Percentiles rank a stretch among this genome's conserved stretches.
Evolutionary conservation across 2,113 vertebrate genomes (phyloP).

Genomic region (Rousettus leschenaultii): DNA sequence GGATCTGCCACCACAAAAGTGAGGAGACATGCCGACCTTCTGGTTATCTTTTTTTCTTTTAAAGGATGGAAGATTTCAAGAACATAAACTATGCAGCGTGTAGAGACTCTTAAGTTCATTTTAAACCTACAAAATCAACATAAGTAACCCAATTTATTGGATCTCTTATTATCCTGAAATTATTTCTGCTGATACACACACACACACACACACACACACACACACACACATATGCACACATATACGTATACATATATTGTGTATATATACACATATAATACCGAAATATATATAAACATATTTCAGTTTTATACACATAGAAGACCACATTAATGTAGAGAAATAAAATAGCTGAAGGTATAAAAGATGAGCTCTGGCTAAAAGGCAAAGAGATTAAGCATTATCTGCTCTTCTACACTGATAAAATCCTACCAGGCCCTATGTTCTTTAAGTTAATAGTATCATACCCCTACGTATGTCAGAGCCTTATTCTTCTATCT

Average conservation of each 20-base stretch:
- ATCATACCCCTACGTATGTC: background rate
- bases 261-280: background rate
- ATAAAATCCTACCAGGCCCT: background rate
- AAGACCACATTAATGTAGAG: background rate
- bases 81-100: background rate
- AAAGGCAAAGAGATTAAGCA: background rate
- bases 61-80: constrained; percentile 18
- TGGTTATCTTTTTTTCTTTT: background rate
- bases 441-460: background rate
- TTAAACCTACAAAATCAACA: constrained; percentile 18
- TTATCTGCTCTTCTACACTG: background rate
- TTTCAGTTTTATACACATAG: background rate
- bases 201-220: no score
- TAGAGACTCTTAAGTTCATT: background rate
- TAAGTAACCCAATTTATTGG: background rate
- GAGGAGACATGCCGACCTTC: background rate
- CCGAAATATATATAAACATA: no score
- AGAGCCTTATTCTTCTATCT: background rate
- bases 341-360: background rate
- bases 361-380: background rate
- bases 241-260: no score
- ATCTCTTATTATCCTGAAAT: background rate
- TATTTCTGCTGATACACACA: background rate
- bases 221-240: no score
- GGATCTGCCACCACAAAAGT: background rate